Percentiles rank a stretch among this genome's conserved stretches.
These are phyloP conservation scores for Pseudorectes ferrugineus DNA, from an alignment of 2,113 vertebrate species.

Conservation along the genomic window DNA sequence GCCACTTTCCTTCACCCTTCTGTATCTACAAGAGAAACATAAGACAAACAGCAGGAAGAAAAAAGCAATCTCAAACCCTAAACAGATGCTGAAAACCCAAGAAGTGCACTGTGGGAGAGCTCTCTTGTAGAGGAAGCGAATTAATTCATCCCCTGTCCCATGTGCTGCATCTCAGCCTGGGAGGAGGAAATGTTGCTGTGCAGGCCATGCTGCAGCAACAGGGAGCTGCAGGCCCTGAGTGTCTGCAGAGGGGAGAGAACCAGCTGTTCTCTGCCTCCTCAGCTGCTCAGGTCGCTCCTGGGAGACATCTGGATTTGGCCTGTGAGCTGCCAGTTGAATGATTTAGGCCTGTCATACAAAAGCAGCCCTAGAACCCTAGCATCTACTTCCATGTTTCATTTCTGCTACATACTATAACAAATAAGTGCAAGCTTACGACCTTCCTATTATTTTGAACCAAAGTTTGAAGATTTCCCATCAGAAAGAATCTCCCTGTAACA, in stretches of 20 bases:
- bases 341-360: neutral
- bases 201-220: neutral
- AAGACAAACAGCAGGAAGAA: neutral
- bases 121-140: neutral
- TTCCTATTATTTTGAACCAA: neutral
- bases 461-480: neutral
- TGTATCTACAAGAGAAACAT: neutral
- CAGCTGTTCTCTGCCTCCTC: neutral
- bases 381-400: neutral
- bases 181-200: neutral
- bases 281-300: neutral
- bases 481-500: neutral
- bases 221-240: neutral
- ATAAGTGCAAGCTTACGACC: neutral
- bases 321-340: neutral
- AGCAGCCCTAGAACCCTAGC: neutral
- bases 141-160: neutral
- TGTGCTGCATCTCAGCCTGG: neutral
- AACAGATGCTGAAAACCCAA: neutral
- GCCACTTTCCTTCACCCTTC: neutral
- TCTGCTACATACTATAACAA: neutral
- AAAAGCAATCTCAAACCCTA: neutral
- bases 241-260: neutral
- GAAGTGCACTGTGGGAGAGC: neutral
- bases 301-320: neutral